Evolutionary conservation across 1,140 invertebrate species (phyloP), one percentile per base, ranked within the genome.

Genomic region (Dermatophagoides farinae): DNA sequence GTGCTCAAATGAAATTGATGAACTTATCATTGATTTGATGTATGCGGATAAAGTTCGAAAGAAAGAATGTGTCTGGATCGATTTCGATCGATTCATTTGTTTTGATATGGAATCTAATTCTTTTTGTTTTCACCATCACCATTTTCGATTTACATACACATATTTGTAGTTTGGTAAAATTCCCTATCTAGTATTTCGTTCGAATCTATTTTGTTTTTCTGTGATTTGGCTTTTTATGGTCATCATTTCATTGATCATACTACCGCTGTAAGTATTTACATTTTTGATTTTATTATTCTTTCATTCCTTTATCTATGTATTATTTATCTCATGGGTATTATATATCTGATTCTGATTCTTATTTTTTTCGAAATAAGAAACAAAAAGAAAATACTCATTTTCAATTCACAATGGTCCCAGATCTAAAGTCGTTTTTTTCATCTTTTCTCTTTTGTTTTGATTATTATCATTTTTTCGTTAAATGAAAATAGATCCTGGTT

Each of bases 171-270:
- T 90, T 72, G 83, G 82, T 53, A 80, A 85, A 67, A 74, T 90
- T n/a, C 80, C 85, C 60, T 88, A 92, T 72, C 63, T 62, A 2
- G 65, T 68, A 0, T 68, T 68, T 55, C 73, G 89, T 68, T 92
- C 88, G 6, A 92, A 93, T 70, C 85, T 92, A 76, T 78, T 88
- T 65, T 93, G 88, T 72, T 88, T 88, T 65, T 82, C 86, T 68
- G 79, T 90, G 59, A 81, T 92, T 54, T 90, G 89, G 85, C 72
- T 91, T 39, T 86, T 90, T 69, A 86, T 92, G 37, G 81, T 86
- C 16, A 73, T 82, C 37, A 82, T 83, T 60, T 84, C 89, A 67
- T 75, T 78, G 20, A 77, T 86, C 47, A 84, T 88, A 65, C 78
- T 87, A 62, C 84, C 81, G 25, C 76, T 79, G 83, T 85, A 71